Evolutionary conservation across 2,113 vertebrate genomes (phyloP).

Genomic region (Furnarius figulus): DNA sequence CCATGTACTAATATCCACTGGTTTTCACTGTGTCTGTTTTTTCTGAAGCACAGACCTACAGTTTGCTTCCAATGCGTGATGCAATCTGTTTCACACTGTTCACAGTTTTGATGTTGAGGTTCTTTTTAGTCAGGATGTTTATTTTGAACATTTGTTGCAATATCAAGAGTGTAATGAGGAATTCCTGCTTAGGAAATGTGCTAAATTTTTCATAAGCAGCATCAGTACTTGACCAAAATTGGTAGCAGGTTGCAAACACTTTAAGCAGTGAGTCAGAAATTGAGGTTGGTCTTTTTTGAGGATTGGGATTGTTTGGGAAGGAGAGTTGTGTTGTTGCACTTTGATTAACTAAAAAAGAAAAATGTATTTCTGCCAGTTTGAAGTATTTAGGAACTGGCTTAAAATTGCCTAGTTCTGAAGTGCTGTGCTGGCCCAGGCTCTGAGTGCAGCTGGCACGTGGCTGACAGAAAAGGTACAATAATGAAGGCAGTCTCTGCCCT

Average conservation of each 20-base stretch:
- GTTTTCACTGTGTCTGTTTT: not conserved
- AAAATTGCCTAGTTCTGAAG: not conserved
- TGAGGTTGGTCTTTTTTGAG: not conserved
- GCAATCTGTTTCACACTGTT: not conserved
- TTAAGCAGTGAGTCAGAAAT: not conserved
- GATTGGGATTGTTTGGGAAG: not conserved
- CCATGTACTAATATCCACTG: not conserved
- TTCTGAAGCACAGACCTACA: not conserved
- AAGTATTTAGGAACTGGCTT: not conserved
- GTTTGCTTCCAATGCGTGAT: constrained; percentile 13
- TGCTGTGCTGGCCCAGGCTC: not conserved
- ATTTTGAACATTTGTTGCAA: not conserved
- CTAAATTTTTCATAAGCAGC: not conserved
- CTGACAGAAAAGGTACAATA: not conserved
- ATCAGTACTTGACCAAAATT: not conserved
- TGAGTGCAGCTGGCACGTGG: not conserved
- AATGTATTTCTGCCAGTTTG: not conserved
- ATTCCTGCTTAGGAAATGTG: not conserved
- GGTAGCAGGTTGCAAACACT: not conserved
- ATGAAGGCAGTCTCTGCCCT: not conserved
- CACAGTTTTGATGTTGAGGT: not conserved
- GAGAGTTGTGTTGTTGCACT: not conserved
- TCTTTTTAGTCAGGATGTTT: constrained; percentile 22
- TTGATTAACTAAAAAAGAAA: not conserved
- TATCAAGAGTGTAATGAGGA: not conserved